Evolutionary conservation across 1,140 invertebrate species (phyloP), one percentile per base, ranked within the genome.

Genomic region (Tribolium castaneum): DNA sequence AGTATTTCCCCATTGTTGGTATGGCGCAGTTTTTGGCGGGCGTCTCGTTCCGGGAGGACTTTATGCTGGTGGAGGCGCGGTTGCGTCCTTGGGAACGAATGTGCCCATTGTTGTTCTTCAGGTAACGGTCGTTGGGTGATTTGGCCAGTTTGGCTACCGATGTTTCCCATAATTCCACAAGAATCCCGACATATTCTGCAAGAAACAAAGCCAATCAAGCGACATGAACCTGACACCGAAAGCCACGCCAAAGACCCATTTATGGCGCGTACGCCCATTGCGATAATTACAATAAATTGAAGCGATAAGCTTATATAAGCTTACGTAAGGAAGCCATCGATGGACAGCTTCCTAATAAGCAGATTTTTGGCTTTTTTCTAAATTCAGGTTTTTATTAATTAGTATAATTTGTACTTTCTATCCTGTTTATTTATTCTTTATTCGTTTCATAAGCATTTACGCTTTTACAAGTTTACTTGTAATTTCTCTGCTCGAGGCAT

Each of bases 1-100:
- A 95, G 87, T 80, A 95, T 94, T 79, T 90, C 91, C 14, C 94
- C 94, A 87, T 96, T 95, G 84, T 94, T 91, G 5, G 94, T 95
- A 56, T 91, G 90, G 39, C 93, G 89, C 34, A 95, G 86, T 49
- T 91, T 88, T 10, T 91, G 90, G 3, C 89, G 88, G 70, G 90
- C 88, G 39, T 90, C 86, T 71, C 72, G 85, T 50, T 91, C 89
- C 0, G 93, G 94, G 1, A 95, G 86, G 5, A 94, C 93, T 88
- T 94, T 91, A 50, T 89, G 85, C 14, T 87, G 88, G 7, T 85
- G 80, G 9, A 77, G 80, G 39, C 84, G 77, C 51, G 85, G 84
- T 74, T 85, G 85, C 0, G 84, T 82, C 39, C 88, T 86, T 0
- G 88, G 88, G 79, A 87, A 89, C 9, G 89, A 88, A 75, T 88